phyloP scores from a whole-genome alignment of 2,888 invertebrate species.

The Prostheceraeus crozeri region DNA sequence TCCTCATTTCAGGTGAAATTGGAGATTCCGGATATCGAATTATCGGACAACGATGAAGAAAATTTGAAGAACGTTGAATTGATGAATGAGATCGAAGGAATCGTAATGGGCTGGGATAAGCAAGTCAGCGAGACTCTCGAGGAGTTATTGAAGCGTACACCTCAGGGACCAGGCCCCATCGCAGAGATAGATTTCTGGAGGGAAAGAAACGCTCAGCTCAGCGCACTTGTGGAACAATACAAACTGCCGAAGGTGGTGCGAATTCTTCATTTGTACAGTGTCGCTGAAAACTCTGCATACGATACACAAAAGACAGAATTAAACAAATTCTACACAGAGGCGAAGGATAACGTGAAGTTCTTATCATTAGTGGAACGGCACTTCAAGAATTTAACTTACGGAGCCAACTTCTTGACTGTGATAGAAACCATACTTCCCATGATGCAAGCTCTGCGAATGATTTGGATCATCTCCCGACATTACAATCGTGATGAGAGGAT shows the following conservation, averaged over 20 bases:
- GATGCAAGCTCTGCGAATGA: conserved; percentile 75
- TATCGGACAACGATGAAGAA: conserved; percentile 54
- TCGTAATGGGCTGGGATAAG: conserved; percentile 61
- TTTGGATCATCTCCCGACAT: conserved; percentile 80
- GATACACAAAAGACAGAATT: conserved; percentile 63
- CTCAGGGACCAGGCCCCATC: conserved; percentile 69
- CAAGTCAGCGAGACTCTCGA: conserved; percentile 41
- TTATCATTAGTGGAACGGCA: conserved; percentile 68
- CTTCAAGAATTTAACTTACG: conserved; percentile 59
- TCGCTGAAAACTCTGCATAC: conserved; percentile 63
- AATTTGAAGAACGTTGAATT: conserved; percentile 48
- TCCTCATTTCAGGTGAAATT: conserved; percentile 36
- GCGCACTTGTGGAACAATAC: conserved; percentile 72
- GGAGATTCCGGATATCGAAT: conserved; percentile 46
- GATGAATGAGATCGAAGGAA: conserved; percentile 60
- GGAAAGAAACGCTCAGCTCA: conserved; percentile 69
- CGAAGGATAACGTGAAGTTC: conserved; percentile 69
- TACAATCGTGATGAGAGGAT: conserved; percentile 77
- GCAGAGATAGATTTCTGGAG: conserved; percentile 80
- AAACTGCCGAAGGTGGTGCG: conserved; percentile 66
- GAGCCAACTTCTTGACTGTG: conserved; percentile 61
- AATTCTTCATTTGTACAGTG: conserved; percentile 63
- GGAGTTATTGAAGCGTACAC: conserved; percentile 46
- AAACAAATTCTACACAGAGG: conserved; percentile 65
- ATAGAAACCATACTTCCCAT: conserved; percentile 68